Conservation (phyloP, 2,888 invertebrate genomes). For the Thalpophila matura region DNA sequence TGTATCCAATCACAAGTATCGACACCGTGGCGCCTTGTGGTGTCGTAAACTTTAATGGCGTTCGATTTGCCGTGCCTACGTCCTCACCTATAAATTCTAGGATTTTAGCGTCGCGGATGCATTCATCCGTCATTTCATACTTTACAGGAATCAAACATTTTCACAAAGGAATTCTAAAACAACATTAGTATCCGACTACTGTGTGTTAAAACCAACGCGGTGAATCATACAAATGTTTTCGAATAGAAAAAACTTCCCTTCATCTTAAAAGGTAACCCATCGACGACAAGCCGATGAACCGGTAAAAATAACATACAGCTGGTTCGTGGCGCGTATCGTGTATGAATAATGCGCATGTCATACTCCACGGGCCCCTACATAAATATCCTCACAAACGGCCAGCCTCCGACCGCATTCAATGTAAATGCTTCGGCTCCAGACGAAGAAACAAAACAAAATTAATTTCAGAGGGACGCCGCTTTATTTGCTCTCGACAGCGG, state of each 20-base stretch:
- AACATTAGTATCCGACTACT: constrained; percentile 32
- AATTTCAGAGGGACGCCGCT: constrained; percentile 88
- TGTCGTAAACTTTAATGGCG: constrained; percentile 86
- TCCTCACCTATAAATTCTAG: constrained; percentile 55
- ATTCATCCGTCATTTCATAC: constrained; percentile 37
- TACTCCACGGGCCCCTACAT: constrained; percentile 87
- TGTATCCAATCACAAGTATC: constrained; percentile 80
- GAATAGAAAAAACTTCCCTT: constrained; percentile 65
- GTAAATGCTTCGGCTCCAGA: constrained; percentile 88
- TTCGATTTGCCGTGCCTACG: constrained; percentile 72
- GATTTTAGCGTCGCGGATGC: constrained; percentile 52
- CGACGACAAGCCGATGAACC: constrained; percentile 83
- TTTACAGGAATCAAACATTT: constrained; percentile 23
- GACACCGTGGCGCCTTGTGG: constrained; percentile 80
- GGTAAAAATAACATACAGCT: constrained; percentile 88
- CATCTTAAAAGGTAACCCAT: constrained; percentile 66
- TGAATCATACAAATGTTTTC: constrained; percentile 56
- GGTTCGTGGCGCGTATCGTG: constrained; percentile 80
- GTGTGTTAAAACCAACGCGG: constrained; percentile 37
- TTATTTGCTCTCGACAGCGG: constrained; percentile 82
- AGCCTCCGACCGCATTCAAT: constrained; percentile 90
- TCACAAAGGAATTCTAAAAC: constrained; percentile 27
- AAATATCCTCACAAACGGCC: constrained; percentile 87
- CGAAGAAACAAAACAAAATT: constrained; percentile 90
- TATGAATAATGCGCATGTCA: constrained; percentile 90